Percentiles rank a stretch among this genome's conserved stretches.
Evolutionary conservation across 1,140 invertebrate genomes (phyloP).

Genomic region (Drosophila auraria): DNA sequence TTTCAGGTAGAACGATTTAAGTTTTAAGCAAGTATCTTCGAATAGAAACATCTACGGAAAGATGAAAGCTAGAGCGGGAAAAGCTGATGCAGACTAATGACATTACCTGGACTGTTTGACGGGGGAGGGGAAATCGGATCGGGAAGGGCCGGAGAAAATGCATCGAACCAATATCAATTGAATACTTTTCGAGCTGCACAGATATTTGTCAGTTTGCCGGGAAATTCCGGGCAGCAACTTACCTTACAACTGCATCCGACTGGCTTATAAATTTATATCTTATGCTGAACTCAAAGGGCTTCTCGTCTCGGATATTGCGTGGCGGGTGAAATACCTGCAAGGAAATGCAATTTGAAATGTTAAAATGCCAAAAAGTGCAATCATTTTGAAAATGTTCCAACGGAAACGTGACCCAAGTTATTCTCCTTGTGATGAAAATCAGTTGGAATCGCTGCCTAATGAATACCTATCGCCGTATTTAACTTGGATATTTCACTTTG

Average conservation of each 20-base stretch:
- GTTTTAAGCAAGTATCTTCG: conserved; percentile 44
- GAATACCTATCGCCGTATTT: background rate
- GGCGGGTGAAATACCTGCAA: conserved; percentile 89
- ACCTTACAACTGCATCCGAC: conserved; percentile 90
- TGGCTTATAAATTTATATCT: conserved; percentile 92
- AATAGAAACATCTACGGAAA: conserved; percentile 42
- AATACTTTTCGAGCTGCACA: conserved; percentile 30
- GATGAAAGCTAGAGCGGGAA: conserved; percentile 24
- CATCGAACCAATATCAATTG: conserved; percentile 47
- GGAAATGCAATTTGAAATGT: conserved; percentile 32
- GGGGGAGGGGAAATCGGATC: background rate
- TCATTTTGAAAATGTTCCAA: conserved; percentile 37
- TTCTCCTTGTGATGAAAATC: conserved; percentile 1
- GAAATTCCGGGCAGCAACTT: conserved; percentile 40
- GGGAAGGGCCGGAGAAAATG: conserved; percentile 9
- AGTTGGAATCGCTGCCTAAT: conserved; percentile 20
- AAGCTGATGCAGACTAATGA: conserved; percentile 40
- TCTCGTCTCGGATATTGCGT: conserved; percentile 86
- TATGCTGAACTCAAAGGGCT: conserved; percentile 91
- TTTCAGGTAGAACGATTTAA: conserved; percentile 51
- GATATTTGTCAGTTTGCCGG: conserved; percentile 42
- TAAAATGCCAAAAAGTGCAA: conserved; percentile 40
- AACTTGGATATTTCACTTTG: too few relatives aligned
- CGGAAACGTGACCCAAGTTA: background rate
- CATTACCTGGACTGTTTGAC: conserved; percentile 21